Evolutionary conservation across 2,797 vertebrate species (phyloP), one percentile per base, ranked within the genome.

Genomic region (Anguilla obscura): DNA sequence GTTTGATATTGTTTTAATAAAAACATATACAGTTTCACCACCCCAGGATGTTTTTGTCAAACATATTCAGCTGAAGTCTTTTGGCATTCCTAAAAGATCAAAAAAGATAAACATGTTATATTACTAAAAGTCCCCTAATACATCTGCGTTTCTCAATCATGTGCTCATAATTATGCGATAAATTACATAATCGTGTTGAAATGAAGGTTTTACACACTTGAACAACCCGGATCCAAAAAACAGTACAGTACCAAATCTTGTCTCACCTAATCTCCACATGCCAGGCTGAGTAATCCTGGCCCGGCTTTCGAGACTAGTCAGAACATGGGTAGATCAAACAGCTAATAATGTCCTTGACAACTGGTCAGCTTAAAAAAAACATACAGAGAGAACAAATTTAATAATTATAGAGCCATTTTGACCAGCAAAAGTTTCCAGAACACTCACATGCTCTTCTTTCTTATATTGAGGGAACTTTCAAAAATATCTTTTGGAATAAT

Each of bases 1-100:
- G 63, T n/a, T 87, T 91, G 45, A 88, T 93, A 90, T 92, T 89
- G 90, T 92, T 84, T 90, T 50, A 79, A 88, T 60, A 63, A 88
- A 90, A 86, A 86, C 83, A 76, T 87, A 91, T 93, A 90, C 89
- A 90, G 90, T 90, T 87, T 94, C 91, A 82, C 89, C 89, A 92
- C 90, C 92, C 93, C 93, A 90, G 89, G 89, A 90, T 85, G 63
- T 56, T 69, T 85, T 33, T 88, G 86, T 50, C 71, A 86, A 60
- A 86, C 84, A 50, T 58, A 74, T 7, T 82, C 54, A 7, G 27
- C 54, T 86, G 54, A 87, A 63, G 56, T 40, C 36, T 85, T 87
- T 56, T 82, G 40, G 74, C 69, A 24, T 40, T 27, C 8, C 48
- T 86, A 45, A 63, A 63, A 82, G 71, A 88, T 85, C 60, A 52